phyloP scores from a whole-genome alignment of 2,888 invertebrate genomes.

The Protula sp. region DNA sequence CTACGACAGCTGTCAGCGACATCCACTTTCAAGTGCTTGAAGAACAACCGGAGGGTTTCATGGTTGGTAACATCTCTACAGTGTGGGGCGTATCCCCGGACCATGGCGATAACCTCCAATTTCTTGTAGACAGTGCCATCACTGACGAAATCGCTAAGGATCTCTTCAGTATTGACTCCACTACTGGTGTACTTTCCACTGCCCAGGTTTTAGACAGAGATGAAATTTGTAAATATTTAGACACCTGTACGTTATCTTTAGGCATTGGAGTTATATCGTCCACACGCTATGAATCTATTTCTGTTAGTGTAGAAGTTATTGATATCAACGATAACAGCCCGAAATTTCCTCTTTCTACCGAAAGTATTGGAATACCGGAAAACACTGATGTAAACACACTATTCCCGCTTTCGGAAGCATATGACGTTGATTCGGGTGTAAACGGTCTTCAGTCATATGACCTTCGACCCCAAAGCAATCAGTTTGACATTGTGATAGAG shows the following conservation, averaged over 20 bases:
- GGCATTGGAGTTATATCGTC: background rate
- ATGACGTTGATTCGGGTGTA: conserved; percentile 18
- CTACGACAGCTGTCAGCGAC: no score
- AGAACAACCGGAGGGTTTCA: no score
- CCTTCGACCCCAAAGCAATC: conserved; percentile 3
- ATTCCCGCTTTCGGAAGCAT: conserved; percentile 17
- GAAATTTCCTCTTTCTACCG: conserved; percentile 13
- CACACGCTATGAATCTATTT: background rate
- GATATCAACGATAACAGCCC: conserved; percentile 27
- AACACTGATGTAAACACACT: conserved; percentile 9
- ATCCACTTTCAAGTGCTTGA: no score
- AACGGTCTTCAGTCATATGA: conserved; percentile 17
- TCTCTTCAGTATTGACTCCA: no score
- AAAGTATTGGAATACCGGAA: conserved; percentile 18
- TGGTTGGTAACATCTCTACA: no score
- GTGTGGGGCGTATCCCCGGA: no score
- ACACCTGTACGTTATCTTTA: background rate
- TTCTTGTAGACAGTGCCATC: no score
- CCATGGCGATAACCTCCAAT: no score
- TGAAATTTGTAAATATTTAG: background rate
- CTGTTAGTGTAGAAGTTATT: background rate
- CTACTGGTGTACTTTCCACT: background rate
- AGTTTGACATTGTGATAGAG: background rate
- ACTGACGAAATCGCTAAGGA: no score
- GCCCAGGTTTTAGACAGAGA: background rate